These are phyloP conservation scores for Trissoscelio sp. DNA, from an alignment of 2,888 invertebrate genomes.

Conservation along the genomic window DNA sequence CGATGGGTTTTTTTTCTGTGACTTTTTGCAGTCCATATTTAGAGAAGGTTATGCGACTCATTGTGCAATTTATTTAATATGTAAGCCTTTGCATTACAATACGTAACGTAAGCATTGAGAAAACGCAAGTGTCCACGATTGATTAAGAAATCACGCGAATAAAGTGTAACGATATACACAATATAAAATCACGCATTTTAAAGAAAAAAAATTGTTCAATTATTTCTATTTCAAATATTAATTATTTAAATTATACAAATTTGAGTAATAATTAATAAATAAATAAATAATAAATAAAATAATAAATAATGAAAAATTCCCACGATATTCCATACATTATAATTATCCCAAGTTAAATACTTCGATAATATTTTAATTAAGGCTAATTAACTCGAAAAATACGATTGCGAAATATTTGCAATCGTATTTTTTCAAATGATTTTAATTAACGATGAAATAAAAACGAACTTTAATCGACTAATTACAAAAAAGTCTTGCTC, in stretches of 20 bases:
- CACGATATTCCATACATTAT: too few species aligned
- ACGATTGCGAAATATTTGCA: background rate
- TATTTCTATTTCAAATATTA: too few species aligned
- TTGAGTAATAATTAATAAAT: too few species aligned
- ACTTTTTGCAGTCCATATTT: background rate
- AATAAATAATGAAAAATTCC: too few species aligned
- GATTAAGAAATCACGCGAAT: slow-evolving; percentile 10
- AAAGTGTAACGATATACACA: background rate
- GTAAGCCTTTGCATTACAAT: slow-evolving; percentile 2
- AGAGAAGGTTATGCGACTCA: slow-evolving; percentile 12
- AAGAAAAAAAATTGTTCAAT: too few species aligned
- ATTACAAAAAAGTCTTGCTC: slow-evolving; percentile 1
- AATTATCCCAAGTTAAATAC: too few species aligned
- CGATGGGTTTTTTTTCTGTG: too few species aligned
- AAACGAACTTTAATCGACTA: background rate
- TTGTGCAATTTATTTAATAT: slow-evolving; percentile 8
- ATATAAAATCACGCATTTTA: background rate
- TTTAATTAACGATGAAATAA: slow-evolving; percentile 5
- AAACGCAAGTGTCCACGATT: slow-evolving; percentile 3
- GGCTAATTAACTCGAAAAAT: background rate
- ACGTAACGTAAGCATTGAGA: slow-evolving; percentile 14
- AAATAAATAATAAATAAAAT: too few species aligned
- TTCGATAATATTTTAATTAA: background rate
- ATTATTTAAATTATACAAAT: too few species aligned
- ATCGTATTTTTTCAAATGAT: too few species aligned